These are phyloP conservation scores for Pluvialis apricaria DNA, from an alignment of 2,113 vertebrate genomes.

Conservation along the genomic window DNA sequence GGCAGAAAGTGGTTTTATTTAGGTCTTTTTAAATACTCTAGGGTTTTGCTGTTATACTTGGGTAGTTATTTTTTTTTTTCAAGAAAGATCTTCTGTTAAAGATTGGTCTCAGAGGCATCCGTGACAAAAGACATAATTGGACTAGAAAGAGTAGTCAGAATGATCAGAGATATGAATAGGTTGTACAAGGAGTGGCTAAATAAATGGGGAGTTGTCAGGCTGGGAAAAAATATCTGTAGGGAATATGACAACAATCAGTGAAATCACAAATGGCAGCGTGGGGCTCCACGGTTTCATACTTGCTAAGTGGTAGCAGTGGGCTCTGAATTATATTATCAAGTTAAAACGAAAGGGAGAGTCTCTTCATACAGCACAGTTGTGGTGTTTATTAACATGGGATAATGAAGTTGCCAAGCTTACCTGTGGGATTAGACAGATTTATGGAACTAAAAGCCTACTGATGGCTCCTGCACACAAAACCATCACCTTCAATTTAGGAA, in stretches of 20 bases:
- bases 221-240: not conserved
- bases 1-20: not conserved
- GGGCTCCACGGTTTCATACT: not conserved
- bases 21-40: not conserved
- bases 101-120: not conserved
- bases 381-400: not conserved
- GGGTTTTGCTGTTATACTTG: not conserved
- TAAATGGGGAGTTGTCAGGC: not conserved
- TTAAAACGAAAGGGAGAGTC: not conserved
- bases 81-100: not conserved
- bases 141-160: not conserved
- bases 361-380: not conserved
- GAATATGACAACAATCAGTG: not conserved
- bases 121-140: not conserved
- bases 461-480: not conserved
- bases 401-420: not conserved
- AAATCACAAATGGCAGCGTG: not conserved
- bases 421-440: not conserved
- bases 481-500: not conserved
- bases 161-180: not conserved
- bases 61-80: not conserved
- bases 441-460: not conserved
- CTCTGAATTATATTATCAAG: not conserved
- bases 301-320: not conserved
- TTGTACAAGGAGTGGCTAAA: not conserved